Evolutionary conservation across 2,113 vertebrate species (phyloP).

Genomic region (Phaethornis superciliosus): DNA sequence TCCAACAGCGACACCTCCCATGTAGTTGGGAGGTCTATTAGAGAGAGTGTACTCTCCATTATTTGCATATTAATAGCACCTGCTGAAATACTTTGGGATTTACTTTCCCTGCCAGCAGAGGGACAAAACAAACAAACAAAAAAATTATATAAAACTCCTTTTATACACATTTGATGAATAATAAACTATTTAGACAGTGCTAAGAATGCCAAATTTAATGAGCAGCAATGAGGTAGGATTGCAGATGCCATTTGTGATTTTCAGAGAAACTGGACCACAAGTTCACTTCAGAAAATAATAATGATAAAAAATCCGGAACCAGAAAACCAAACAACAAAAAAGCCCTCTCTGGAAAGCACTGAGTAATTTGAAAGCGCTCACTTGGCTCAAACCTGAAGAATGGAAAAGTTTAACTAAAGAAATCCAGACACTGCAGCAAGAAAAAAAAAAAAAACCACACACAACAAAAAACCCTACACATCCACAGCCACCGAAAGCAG

Average conservation of each 20-base stretch:
- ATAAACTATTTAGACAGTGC: slow-evolving; percentile 54
- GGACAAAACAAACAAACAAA: slow-evolving; percentile 68
- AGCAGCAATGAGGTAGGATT: neutral
- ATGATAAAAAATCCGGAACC: neutral
- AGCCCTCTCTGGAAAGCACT: slow-evolving; percentile 40
- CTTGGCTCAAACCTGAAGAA: slow-evolving; percentile 46
- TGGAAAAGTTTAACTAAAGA: slow-evolving; percentile 66
- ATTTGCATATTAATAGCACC: slow-evolving; percentile 86
- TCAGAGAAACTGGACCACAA: slow-evolving; percentile 23
- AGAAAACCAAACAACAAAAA: slow-evolving; percentile 7
- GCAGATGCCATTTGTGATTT: slow-evolving; percentile 35
- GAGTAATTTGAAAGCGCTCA: slow-evolving; percentile 34
- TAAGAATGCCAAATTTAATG: slow-evolving; percentile 58
- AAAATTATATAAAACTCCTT: slow-evolving; percentile 65
- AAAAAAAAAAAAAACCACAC: neutral
- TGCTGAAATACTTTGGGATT: slow-evolving; percentile 82
- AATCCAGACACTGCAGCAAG: slow-evolving; percentile 50
- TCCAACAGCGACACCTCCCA: slow-evolving; percentile 81
- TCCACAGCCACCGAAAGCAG: neutral
- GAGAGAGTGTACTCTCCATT: slow-evolving; percentile 75
- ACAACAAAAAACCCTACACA: neutral
- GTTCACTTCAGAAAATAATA: neutral
- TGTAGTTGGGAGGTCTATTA: slow-evolving; percentile 82
- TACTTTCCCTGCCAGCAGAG: slow-evolving; percentile 79
- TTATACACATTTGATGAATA: slow-evolving; percentile 60